Evolutionary conservation across 2,113 vertebrate species (phyloP).

Genomic region (Sciurus niger): DNA sequence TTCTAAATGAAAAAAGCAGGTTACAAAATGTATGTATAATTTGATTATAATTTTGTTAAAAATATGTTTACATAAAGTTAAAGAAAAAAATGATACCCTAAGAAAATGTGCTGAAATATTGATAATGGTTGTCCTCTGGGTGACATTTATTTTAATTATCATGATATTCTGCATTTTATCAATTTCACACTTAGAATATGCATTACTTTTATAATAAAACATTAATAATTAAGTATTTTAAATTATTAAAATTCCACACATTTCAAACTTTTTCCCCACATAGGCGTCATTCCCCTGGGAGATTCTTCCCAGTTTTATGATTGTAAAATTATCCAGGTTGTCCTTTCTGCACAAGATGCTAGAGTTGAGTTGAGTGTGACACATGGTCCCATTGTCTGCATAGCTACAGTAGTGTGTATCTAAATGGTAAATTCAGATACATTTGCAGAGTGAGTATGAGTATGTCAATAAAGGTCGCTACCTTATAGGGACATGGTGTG

Average conservation of each 20-base stretch:
- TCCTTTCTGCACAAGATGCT: neutral
- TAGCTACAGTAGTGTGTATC: neutral
- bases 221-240: slow-evolving; percentile 40
- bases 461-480: neutral
- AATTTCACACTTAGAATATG: neutral
- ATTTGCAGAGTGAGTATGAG: neutral
- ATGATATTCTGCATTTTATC: slow-evolving; percentile 32
- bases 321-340: neutral
- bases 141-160: slow-evolving; percentile 51
- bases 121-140: neutral
- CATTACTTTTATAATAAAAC: slow-evolving; percentile 24
- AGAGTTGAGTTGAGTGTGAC: neutral
- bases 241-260: neutral
- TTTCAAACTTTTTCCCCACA: neutral
- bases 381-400: neutral
- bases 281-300: neutral
- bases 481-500: neutral
- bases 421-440: neutral
- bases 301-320: slow-evolving; percentile 1
- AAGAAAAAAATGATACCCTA: neutral
- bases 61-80: neutral
- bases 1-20: slow-evolving; percentile 8
- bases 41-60: slow-evolving; percentile 36
- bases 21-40: neutral
- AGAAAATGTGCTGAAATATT: slow-evolving; percentile 7